Base-by-base conservation (phyloP, 2,888 invertebrate species). In the Aproaerema taeniolella region DNA sequence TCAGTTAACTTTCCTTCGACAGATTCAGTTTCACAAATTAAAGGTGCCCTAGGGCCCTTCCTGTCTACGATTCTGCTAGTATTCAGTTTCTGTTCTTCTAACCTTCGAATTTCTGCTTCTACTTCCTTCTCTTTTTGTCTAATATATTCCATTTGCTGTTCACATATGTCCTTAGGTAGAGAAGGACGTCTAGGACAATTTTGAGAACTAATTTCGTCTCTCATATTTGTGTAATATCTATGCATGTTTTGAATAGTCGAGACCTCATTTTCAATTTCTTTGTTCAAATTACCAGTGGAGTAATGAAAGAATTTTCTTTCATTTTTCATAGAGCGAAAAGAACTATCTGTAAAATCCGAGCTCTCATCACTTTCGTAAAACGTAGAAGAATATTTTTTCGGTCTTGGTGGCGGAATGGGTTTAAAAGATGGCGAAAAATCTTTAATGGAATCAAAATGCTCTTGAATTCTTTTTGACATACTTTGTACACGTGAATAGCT, bases 81-180 rank as follows among this genome's bases (percentile, higher is more conserved):
- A 43, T 52, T 55, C 2, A 40, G 47, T 38, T 90, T 89, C 53
- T 90, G 88, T 28, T 85, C 78, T 71, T 92, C 91, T 24, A 92
- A 68, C 1, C 89, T 81, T 46, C 88, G 87, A 47, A 92, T 88
- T 74, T 92, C 92, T 16, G 88, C 76, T 72, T 90, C 89, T 4
- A 92, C 88, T 64, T 92, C 89, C 53, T 89, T 88, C 74, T 92
- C 92, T 70, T 92, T 92, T 66, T 88, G 88, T 20, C 88, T 70
- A 20, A 92, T 90, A 50, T 91, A 90, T 58, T 90, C 88, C 74
- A 92, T 88, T 76, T 91, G 90, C 51, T 87, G 85, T 41, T 89
- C 88, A 69, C 88, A 89, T 60, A 91, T 66, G 57, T 91, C 91
- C 55, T 90, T 88, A 0, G 92, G 92, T 34, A 92, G 67, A 10